Conservation (phyloP, 2,888 invertebrate genomes). For the Nipponacmea schrenckii region DNA sequence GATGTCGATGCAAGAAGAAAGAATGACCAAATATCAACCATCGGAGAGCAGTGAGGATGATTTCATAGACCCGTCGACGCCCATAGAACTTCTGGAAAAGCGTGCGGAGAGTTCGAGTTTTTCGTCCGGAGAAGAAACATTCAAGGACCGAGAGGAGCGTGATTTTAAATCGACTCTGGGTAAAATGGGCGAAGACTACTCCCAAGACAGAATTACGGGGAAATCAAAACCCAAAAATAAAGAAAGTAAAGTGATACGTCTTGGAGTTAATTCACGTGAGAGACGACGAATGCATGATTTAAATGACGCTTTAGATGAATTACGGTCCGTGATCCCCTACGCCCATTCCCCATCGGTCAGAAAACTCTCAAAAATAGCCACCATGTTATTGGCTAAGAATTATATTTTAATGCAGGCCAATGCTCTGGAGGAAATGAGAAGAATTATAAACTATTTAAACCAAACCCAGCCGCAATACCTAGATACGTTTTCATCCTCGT, state of each 20-base stretch:
- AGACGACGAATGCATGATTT: slow-evolving; percentile 70
- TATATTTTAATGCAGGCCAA: slow-evolving; percentile 67
- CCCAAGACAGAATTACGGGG: neutral
- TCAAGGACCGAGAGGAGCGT: neutral
- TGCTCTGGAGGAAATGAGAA: slow-evolving; percentile 65
- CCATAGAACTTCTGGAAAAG: neutral
- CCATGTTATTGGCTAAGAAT: slow-evolving; percentile 66
- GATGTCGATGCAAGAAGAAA: slow-evolving; percentile 1
- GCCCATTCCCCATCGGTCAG: slow-evolving; percentile 67
- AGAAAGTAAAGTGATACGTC: slow-evolving; percentile 44
- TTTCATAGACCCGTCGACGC: neutral
- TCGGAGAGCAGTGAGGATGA: neutral
- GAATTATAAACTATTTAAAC: slow-evolving; percentile 65
- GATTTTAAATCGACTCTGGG: neutral
- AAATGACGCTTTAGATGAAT: slow-evolving; percentile 68
- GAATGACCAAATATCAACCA: neutral
- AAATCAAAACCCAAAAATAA: slow-evolving; percentile 1
- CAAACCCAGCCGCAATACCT: slow-evolving; percentile 35
- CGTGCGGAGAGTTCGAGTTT: neutral
- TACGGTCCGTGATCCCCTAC: slow-evolving; percentile 67
- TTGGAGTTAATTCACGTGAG: slow-evolving; percentile 69
- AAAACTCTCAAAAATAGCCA: slow-evolving; percentile 67
- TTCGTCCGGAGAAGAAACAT: slow-evolving; percentile 5
- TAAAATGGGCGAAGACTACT: neutral
- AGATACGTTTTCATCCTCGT: neutral